Conservation (phyloP, 2,113 vertebrate genomes). For the Cochlearius cochlearius region DNA sequence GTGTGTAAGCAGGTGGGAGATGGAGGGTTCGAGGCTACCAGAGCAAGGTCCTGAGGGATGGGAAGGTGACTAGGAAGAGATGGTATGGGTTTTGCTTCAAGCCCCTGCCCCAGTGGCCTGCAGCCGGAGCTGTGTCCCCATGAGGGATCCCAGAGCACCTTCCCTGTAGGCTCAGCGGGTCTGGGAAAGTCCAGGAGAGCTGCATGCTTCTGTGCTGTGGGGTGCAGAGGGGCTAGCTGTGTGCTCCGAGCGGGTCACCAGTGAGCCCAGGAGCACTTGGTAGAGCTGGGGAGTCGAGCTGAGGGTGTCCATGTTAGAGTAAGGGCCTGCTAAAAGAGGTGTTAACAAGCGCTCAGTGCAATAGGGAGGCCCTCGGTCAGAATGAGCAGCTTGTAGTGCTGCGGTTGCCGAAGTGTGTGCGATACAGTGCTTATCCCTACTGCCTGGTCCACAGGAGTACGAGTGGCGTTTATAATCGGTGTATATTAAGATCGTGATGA, state of each 20-base stretch:
- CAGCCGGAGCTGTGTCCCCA: neutral
- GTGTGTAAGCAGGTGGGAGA: neutral
- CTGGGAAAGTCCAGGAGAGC: neutral
- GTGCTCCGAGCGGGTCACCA: neutral
- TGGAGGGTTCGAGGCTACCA: neutral
- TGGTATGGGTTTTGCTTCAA: neutral
- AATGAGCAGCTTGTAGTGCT: neutral
- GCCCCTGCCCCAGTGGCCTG: neutral
- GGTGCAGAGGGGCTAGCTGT: neutral
- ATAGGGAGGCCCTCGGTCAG: neutral
- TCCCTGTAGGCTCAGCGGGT: neutral
- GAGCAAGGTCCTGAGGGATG: neutral
- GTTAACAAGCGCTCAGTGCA: accelerated
- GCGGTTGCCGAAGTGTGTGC: neutral
- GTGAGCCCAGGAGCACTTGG: neutral
- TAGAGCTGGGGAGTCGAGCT: neutral
- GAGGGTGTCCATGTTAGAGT: neutral
- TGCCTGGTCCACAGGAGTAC: accelerated
- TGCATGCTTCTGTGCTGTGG: neutral
- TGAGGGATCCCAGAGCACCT: neutral
- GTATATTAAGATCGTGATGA: neutral
- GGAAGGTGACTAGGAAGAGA: neutral
- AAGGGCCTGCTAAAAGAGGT: neutral
- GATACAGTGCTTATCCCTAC: neutral
- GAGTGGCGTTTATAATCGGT: neutral